Conservation (phyloP, 2,113 vertebrate species). For the Geothlypis trichas region DNA sequence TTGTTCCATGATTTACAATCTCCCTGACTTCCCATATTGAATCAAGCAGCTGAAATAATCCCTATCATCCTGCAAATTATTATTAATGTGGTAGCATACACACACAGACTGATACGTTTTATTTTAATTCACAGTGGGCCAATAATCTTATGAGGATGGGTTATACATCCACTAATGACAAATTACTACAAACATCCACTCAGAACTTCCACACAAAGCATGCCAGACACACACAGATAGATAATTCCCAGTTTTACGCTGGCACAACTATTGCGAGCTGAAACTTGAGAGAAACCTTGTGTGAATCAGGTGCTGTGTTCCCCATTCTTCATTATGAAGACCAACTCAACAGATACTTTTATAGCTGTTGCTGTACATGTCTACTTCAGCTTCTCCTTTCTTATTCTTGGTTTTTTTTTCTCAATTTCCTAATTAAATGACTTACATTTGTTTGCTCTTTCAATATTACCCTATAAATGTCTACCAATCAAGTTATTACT, state of each 20-base stretch:
- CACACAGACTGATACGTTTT: not conserved
- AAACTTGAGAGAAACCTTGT: not conserved
- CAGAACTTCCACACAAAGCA: not conserved
- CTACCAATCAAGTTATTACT: not conserved
- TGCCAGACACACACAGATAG: not conserved
- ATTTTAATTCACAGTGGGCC: not conserved
- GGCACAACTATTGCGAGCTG: not conserved
- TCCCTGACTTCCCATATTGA: not conserved
- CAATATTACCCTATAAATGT: not conserved
- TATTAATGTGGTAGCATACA: not conserved
- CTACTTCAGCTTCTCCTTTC: not conserved
- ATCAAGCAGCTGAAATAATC: conserved; percentile 22
- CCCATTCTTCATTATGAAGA: not conserved
- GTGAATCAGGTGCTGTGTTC: not conserved
- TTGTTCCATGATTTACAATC: conserved; percentile 19
- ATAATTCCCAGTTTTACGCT: not conserved
- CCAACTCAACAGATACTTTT: not conserved
- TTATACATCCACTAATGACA: not conserved
- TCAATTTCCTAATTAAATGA: not conserved
- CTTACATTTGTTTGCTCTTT: not conserved
- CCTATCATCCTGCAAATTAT: not conserved
- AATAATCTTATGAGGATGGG: not conserved
- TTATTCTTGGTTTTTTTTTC: not conserved
- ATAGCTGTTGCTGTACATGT: not conserved
- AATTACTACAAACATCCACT: not conserved